Base-by-base conservation (phyloP, 2,888 invertebrate species). In the Pammene aurita region DNA sequence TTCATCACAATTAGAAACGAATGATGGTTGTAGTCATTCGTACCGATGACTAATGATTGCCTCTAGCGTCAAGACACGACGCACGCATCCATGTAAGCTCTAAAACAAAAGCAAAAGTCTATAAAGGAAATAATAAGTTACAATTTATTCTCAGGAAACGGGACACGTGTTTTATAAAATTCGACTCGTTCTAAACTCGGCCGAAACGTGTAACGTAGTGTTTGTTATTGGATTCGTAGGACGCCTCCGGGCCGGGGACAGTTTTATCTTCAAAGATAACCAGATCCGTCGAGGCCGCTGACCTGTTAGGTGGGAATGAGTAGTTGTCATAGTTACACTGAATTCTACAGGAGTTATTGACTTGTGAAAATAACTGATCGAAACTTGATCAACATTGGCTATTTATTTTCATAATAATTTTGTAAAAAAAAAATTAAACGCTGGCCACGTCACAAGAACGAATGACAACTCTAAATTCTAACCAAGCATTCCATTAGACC, bases 231-330 rank as follows among this genome's bases (percentile, higher is more conserved):
- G 82, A 82, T 81, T 79, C 74, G 74, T 76, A 74, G 81, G 82
- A 81, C 81, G 78, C 76, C 72, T 74, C 69, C 58, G 67, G 66
- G 75, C 69, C 58, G 67, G 66, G 75, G 79, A 84, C 84, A 84
- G 77, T 81, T 86, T 86, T 88, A 89, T 88, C 83, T 84, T 80
- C 68, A 70, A 71, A 72, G 79, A 80, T 81, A 85, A 84, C 83
- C 80, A 83, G 77, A 78, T 77, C 79, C 75, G 60, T 72, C 56
- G 66, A 77, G 82, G 82, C 80, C 81, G 76, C 74, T 78, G 82
- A 86, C 81, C 84, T 82, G 44, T 63, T 62, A 54, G 72, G 75
- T 76, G 75, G 73, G 74, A 76, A 75, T 70, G 65, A 65, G 42
- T 56, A 67, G 54, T 67, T 60, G 46, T 58, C 42, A 62, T 72